Base-by-base conservation (phyloP, 2,113 vertebrate species). In the Tenebrosternarchus preto region DNA sequence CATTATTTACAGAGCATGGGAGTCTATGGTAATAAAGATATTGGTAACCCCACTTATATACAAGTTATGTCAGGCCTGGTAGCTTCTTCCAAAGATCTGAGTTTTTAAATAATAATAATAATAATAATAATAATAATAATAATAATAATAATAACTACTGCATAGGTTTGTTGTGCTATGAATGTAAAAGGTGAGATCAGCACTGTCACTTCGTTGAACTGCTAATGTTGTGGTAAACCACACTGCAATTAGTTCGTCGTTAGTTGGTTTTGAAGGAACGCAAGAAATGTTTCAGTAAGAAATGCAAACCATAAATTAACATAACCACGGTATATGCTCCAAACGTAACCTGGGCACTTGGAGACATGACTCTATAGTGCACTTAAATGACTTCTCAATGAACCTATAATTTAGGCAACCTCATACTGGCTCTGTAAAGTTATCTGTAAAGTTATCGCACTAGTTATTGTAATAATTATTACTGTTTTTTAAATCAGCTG, bases 1-100 rank as follows among this genome's bases (percentile, higher is more conserved):
- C 50, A 25, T 25, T 25, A 33, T 33, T 25, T 56, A 53, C 43
- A 80, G 20, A 53, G n/a, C 29, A 68, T 55, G 9, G 60, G 19
- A 31, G 50, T 64, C 69, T n/a, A 55, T 17, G 75, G 66, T 27
- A 22, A 53, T 59, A 60, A 0, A 73, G n/a, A 36, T 59, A 56
- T 7, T 31, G 16, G n/a, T 25, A 46, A 24, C 59, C 46, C 59
- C 39, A 64, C 36, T 46, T 29, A 64, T 12, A n/a, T 50, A 3
- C 29, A 31, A 68, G 31, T 68, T 31, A 15, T 31, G 27, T 33
- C 63, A 66, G 27, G 63, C 63, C 63, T 29, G 20, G 63, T 31
- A 19, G 63, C 63, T 66, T 12, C 22, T 60, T 60, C 59, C 22
- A 50, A 50, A 50, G 20, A 24, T 24, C n/a, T 64, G 27, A 25